phyloP scores from a whole-genome alignment of 2,113 vertebrate species.

The Fulmarus glacialis region DNA sequence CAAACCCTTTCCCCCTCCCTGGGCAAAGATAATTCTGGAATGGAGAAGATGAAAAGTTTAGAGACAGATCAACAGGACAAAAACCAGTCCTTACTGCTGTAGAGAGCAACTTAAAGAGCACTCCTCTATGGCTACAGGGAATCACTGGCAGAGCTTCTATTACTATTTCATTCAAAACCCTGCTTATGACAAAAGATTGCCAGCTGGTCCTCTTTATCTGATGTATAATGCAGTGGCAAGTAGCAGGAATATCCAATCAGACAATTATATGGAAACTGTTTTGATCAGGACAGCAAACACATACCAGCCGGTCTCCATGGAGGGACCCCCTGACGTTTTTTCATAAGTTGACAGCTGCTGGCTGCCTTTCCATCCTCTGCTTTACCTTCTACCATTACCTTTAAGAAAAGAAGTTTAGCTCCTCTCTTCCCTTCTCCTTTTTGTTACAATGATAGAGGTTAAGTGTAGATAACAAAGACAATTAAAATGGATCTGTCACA shows the following conservation, averaged over 20 bases:
- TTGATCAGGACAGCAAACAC: slow-evolving; percentile 23
- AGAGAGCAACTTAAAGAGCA: background rate
- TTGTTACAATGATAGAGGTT: slow-evolving; percentile 47
- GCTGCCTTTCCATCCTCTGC: background rate
- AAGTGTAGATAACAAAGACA: slow-evolving; percentile 60
- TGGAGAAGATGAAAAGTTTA: background rate
- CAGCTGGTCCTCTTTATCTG: slow-evolving; percentile 22
- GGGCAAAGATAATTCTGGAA: background rate
- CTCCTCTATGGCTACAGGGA: background rate
- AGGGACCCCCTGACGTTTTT: background rate
- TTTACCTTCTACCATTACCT: background rate
- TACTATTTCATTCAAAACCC: background rate
- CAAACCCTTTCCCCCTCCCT: background rate
- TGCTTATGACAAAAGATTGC: slow-evolving; percentile 5
- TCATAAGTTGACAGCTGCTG: background rate
- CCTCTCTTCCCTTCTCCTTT: background rate
- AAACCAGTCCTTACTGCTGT: background rate
- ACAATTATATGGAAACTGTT: slow-evolving; percentile 62
- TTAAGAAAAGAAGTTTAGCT: slow-evolving; percentile 18
- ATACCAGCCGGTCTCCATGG: background rate
- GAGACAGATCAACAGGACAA: background rate
- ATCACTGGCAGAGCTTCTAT: background rate
- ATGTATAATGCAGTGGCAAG: slow-evolving; percentile 63
- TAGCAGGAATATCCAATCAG: slow-evolving; percentile 42
- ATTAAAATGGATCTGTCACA: slow-evolving; percentile 66